phyloP scores from a whole-genome alignment of 2,888 invertebrate species.

The Acrobasis consociella region DNA sequence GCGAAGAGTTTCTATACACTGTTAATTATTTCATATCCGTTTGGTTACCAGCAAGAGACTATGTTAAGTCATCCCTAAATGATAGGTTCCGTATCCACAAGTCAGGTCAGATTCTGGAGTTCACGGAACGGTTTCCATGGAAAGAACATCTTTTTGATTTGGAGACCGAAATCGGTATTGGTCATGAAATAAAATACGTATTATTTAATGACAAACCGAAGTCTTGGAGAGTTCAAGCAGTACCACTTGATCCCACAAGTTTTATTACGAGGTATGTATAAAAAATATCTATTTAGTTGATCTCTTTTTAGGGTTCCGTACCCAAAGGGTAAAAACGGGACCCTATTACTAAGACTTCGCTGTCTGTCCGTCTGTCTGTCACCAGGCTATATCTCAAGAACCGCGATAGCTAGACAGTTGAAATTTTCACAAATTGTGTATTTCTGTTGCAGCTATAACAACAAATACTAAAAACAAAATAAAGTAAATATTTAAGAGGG shows the following conservation, averaged over 20 bases:
- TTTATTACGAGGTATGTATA: conserved; percentile 85
- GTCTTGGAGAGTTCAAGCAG: conserved; percentile 93
- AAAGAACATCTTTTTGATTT: conserved; percentile 93
- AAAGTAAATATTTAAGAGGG: too few relatives aligned
- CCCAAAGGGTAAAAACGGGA: too few relatives aligned
- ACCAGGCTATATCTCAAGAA: too few relatives aligned
- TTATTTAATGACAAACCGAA: conserved; percentile 85
- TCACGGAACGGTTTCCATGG: conserved; percentile 92
- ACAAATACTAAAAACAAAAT: too few relatives aligned
- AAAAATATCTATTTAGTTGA: not conserved
- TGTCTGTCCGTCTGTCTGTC: too few relatives aligned
- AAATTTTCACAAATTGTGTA: too few relatives aligned
- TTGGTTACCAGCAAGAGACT: conserved; percentile 94
- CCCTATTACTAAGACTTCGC: too few relatives aligned
- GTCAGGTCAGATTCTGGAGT: conserved; percentile 91
- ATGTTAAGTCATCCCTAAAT: conserved; percentile 88
- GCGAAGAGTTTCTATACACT: conserved; percentile 89
- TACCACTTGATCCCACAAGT: conserved; percentile 88
- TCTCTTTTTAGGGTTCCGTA: too few relatives aligned
- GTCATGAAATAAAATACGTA: conserved; percentile 86
- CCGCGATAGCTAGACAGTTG: too few relatives aligned
- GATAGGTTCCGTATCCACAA: conserved; percentile 86
- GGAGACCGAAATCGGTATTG: conserved; percentile 88
- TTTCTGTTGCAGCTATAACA: too few relatives aligned
- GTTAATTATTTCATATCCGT: conserved; percentile 84